Conservation (phyloP, 2,797 vertebrate species). For the Sciurus carolinensis region DNA sequence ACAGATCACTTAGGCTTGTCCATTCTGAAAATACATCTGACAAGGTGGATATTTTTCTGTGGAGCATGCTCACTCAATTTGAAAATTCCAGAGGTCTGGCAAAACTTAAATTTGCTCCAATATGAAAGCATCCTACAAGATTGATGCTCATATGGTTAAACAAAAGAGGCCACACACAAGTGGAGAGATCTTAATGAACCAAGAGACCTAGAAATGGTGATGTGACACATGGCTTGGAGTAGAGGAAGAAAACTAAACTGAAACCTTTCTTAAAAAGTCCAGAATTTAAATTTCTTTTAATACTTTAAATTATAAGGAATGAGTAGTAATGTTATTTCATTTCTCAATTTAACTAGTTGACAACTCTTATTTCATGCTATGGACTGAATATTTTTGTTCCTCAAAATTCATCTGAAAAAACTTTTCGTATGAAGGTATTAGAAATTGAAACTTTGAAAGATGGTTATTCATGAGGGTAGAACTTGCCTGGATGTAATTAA, state of each 20-base stretch:
- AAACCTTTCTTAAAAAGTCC: background rate
- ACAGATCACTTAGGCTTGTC: background rate
- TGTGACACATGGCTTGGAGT: background rate
- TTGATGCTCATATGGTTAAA: background rate
- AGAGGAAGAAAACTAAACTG: slow-evolving; percentile 28
- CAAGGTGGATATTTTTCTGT: background rate
- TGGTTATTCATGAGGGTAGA: background rate
- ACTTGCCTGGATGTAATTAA: background rate
- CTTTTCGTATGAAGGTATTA: background rate
- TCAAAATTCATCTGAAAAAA: background rate
- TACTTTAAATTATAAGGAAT: background rate
- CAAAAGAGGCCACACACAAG: background rate
- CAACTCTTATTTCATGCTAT: background rate
- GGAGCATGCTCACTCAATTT: background rate
- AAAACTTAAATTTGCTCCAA: slow-evolving; percentile 14
- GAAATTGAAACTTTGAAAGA: background rate
- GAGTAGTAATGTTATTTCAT: background rate
- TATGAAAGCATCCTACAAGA: background rate
- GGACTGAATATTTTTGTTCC: background rate
- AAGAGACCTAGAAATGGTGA: background rate
- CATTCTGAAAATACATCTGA: background rate
- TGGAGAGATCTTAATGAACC: background rate
- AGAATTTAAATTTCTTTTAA: background rate
- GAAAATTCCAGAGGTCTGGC: background rate
- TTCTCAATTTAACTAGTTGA: slow-evolving; percentile 31